Evolutionary conservation across 1,140 invertebrate species (phyloP).

Genomic region (Nomia melanderi): DNA sequence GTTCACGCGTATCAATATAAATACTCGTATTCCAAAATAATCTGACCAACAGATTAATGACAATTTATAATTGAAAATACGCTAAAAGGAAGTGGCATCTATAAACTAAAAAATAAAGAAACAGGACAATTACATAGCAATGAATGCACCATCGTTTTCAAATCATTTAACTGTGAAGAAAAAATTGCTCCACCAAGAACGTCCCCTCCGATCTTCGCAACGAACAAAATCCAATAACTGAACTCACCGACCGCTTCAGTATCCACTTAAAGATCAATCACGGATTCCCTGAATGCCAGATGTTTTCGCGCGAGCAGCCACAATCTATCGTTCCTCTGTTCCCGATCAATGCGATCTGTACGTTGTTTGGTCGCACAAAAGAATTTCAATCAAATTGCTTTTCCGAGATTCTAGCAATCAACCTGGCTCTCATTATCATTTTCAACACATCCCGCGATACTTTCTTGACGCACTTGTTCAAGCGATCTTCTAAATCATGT

Average conservation of each 20-base stretch:
- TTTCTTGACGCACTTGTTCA: background rate
- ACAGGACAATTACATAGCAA: too few relatives aligned
- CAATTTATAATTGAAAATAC: too few relatives aligned
- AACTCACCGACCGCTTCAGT: background rate
- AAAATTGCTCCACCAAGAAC: too few relatives aligned
- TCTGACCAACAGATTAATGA: too few relatives aligned
- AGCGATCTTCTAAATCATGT: background rate
- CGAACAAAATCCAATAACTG: background rate
- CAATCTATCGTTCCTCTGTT: background rate
- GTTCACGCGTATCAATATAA: too few relatives aligned
- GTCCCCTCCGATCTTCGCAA: too few relatives aligned
- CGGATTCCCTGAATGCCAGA: background rate
- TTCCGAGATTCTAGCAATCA: background rate
- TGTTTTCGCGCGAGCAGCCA: background rate
- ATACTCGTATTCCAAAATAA: too few relatives aligned
- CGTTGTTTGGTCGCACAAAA: background rate
- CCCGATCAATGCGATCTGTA: background rate
- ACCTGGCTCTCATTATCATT: background rate
- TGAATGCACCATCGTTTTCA: too few relatives aligned
- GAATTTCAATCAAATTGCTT: background rate
- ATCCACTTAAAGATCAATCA: slow-evolving; percentile 6
- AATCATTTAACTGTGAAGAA: too few relatives aligned
- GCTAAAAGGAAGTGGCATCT: too few relatives aligned
- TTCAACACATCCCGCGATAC: background rate
- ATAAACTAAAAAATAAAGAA: too few relatives aligned